Evolutionary conservation across 2,797 vertebrate species (phyloP), one percentile per base, ranked within the genome.

Genomic region (Hemibagrus guttatus): DNA sequence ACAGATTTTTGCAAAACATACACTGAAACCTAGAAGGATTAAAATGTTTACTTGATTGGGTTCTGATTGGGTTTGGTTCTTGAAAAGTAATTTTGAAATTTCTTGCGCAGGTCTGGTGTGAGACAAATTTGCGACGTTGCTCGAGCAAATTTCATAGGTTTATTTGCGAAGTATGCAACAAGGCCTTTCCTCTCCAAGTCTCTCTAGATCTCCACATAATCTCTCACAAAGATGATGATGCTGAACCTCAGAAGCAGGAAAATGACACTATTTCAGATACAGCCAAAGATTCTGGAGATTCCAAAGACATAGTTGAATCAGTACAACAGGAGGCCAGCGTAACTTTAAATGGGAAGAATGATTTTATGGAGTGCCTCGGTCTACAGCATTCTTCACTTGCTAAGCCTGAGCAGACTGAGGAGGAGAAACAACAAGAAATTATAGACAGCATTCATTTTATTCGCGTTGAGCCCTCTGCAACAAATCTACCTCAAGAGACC

Each of bases 131-230:
- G 21, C 95, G 98, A 1, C 96, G 98, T 91, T 98, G 98, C 89
- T 95, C 96, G 90, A 98, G 98, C 23, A 97, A 98, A 92, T 97
- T 97, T 90, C 98, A 99, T 87, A 97, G 95, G 2, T 99, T 98
- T 16, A 89, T 99, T 89, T 99, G 98, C 0, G 97, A 98, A 64
- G 88, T 92, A 9, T 99, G 98, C 68, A 97, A 99, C 93, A 98
- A 97, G 90, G 98, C 98, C 1, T 99, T 99, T 92, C 98, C 98
- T 31, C 97, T 99, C 89, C 95, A 94, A 61, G 95, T 96, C 0
- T 97, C 98, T 0, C 96, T 99, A 49, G 93, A 95, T 88, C 96
- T 98, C 89, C 98, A 99, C 88, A 94, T 92, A 87, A 93, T 93
- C 92, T 95, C 92, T 89, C 84, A 93, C 19, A 83, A 89, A 16